These are phyloP conservation scores for Anolis sagrei DNA, from an alignment of 2,113 vertebrate genomes.

Conservation along the genomic window DNA sequence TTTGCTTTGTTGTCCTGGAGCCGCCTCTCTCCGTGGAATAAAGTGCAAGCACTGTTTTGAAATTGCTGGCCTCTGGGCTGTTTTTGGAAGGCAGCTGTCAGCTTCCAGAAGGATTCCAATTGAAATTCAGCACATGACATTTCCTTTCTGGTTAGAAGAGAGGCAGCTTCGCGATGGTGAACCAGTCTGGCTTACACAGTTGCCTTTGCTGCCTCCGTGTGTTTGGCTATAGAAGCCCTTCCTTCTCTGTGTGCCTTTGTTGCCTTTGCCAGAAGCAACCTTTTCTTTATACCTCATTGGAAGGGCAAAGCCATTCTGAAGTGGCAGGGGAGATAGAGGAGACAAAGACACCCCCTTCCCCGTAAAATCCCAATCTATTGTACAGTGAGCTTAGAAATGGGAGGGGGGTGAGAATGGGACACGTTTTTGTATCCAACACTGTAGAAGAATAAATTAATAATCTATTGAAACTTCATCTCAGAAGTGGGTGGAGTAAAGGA, in stretches of 20 bases:
- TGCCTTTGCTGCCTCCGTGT: background rate
- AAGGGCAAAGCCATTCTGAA: background rate
- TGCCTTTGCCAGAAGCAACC: background rate
- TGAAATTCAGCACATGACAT: background rate
- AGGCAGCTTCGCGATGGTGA: background rate
- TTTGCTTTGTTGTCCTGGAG: constrained; percentile 42
- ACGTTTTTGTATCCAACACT: constrained; percentile 18
- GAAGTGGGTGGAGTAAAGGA: background rate
- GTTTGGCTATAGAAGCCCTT: background rate
- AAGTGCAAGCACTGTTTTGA: constrained; percentile 53
- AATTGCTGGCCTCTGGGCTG: constrained; percentile 61
- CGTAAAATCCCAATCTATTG: constrained; percentile 58
- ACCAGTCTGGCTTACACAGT: constrained; percentile 18
- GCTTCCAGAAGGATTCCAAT: constrained; percentile 42
- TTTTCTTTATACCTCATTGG: background rate
- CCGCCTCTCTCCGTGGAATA: constrained; percentile 46
- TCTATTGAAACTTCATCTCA: background rate
- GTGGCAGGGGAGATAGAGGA: background rate
- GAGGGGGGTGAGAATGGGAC: background rate
- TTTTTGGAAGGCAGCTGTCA: constrained; percentile 51
- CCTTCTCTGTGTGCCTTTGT: background rate
- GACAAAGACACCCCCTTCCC: no score
- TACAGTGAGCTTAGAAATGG: constrained; percentile 58
- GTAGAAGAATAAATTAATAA: constrained; percentile 57
- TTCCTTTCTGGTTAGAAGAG: constrained; percentile 18